Percentiles rank a stretch among this genome's conserved stretches.
Evolutionary conservation across 2,888 invertebrate species (phyloP).

Genomic region (Margaritifera margaritifera): DNA sequence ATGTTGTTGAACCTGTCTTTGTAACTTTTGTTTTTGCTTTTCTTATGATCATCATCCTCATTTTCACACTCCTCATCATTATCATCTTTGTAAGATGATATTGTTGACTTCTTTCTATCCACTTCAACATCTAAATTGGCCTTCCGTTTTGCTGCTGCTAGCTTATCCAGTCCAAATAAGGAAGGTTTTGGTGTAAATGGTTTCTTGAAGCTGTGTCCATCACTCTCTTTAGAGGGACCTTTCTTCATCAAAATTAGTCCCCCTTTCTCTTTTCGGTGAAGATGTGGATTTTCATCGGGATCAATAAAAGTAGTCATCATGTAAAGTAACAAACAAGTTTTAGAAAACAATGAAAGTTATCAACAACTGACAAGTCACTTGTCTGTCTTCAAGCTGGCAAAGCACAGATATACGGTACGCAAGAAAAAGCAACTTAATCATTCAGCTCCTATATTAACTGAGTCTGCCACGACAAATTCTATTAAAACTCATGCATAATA

Average conservation of each 20-base stretch:
- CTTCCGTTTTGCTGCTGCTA: conserved; percentile 72
- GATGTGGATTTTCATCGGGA: conserved; percentile 55
- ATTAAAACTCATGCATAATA: too few species aligned
- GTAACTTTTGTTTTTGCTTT: conserved; percentile 13
- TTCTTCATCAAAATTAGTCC: conserved; percentile 72
- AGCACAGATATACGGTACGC: too few species aligned
- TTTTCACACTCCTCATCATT: conserved; percentile 49
- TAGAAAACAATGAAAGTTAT: neutral
- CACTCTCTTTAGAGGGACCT: conserved; percentile 39
- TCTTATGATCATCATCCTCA: conserved; percentile 29
- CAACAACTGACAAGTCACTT: neutral
- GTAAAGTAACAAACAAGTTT: neutral
- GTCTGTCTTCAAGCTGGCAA: neutral
- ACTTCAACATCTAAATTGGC: conserved; percentile 31
- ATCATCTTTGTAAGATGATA: conserved; percentile 61
- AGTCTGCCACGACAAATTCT: too few species aligned
- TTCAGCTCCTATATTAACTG: too few species aligned
- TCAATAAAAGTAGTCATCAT: conserved; percentile 41
- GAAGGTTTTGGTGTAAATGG: conserved; percentile 57
- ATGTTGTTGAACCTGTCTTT: conserved; percentile 18
- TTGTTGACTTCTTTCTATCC: conserved; percentile 60
- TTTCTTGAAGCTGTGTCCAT: conserved; percentile 54
- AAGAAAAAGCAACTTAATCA: too few species aligned
- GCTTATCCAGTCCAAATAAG: conserved; percentile 72
- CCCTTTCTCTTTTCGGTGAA: conserved; percentile 72